phyloP scores from a whole-genome alignment of 2,888 invertebrate genomes.

The Strigamia maritima region DNA sequence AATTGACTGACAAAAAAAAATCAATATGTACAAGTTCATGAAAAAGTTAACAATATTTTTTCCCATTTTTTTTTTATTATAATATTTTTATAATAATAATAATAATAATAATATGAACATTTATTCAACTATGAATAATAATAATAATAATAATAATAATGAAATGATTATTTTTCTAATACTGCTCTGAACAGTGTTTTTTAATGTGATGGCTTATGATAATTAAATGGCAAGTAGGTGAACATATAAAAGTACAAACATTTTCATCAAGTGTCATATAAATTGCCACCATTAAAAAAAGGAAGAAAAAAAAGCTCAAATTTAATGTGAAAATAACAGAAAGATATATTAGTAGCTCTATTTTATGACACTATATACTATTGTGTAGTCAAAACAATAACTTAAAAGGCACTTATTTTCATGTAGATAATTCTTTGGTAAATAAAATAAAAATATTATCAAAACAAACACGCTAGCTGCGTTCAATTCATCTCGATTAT shows the following conservation, averaged over 20 bases:
- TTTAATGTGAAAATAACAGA: neutral
- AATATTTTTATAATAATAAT: neutral
- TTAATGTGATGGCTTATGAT: slow-evolving; percentile 5
- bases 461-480: too few species aligned
- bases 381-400: neutral
- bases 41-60: neutral
- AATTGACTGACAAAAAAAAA: slow-evolving; percentile 12
- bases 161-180: neutral
- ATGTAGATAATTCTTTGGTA: neutral
- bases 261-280: neutral
- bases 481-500: too few species aligned
- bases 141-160: neutral
- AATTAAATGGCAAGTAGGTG: neutral
- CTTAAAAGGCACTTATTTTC: slow-evolving; percentile 22
- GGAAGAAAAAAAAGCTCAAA: neutral
- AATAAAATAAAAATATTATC: neutral
- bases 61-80: neutral
- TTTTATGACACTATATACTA: neutral
- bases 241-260: slow-evolving; percentile 16
- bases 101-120: slow-evolving; percentile 1
- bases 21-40: neutral
- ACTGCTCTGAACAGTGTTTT: neutral
- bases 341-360: neutral
- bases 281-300: neutral
- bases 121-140: neutral